Percentiles rank a stretch among this genome's conserved stretches.
phyloP scores from a whole-genome alignment of 2,888 invertebrate genomes.

The Hedya salicella region DNA sequence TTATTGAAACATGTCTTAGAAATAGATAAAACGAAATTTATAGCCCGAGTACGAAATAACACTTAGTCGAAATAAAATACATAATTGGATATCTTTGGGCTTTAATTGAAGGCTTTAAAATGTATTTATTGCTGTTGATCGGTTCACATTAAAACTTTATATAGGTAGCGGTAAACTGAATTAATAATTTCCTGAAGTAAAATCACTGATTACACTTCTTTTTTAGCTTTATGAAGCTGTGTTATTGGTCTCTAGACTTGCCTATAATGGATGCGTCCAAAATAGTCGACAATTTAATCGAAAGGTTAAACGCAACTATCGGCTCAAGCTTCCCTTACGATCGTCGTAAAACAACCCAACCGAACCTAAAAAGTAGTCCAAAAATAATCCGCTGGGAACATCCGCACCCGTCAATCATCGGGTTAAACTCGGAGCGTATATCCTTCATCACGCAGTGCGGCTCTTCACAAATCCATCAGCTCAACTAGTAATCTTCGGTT shows the following conservation, averaged over 20 bases:
- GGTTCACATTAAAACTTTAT: not conserved
- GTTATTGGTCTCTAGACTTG: too few relatives aligned
- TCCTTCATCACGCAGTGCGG: constrained; percentile 29
- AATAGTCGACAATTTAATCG: too few relatives aligned
- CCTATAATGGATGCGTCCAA: too few relatives aligned
- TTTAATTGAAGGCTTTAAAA: not conserved
- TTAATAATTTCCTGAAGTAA: not conserved
- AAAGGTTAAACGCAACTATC: not conserved
- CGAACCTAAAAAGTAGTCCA: constrained; percentile 37
- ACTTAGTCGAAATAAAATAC: not conserved
- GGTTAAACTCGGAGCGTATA: constrained; percentile 35
- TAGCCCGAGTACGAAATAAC: constrained; percentile 2
- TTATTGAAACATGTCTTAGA: constrained; percentile 28
- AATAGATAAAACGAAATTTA: constrained; percentile 26
- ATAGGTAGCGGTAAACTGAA: constrained; percentile 3
- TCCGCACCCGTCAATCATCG: constrained; percentile 49
- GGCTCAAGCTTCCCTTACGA: not conserved
- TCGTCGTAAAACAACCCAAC: constrained; percentile 18
- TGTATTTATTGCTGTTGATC: not conserved
- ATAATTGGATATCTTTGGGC: not conserved
- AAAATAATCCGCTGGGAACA: constrained; percentile 43
- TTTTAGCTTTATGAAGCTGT: too few relatives aligned
- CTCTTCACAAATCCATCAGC: constrained; percentile 43
- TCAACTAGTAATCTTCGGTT: constrained; percentile 32
- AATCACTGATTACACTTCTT: too few relatives aligned